Percentiles rank a stretch among this genome's conserved stretches.
phyloP scores from a whole-genome alignment of 2,888 invertebrate genomes.

The Clusia tigrina region DNA sequence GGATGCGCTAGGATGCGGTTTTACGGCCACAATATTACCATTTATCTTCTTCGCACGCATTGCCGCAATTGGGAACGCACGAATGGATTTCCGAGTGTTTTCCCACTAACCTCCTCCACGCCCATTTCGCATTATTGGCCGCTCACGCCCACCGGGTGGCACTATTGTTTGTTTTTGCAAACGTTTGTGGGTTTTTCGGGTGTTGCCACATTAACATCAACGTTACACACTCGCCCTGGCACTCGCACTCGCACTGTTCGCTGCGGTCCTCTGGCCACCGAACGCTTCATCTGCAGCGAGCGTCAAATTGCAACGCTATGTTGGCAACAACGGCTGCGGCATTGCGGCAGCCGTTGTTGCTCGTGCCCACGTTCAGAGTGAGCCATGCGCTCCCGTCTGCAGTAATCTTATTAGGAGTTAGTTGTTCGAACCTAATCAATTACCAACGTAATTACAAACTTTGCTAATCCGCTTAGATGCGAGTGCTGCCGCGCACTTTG shows the following conservation, averaged over 20 bases:
- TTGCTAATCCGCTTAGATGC: constrained; percentile 62
- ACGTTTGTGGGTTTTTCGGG: background rate
- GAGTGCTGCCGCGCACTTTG: background rate
- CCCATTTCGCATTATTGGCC: background rate
- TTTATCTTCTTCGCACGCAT: constrained; percentile 27
- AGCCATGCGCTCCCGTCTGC: constrained; percentile 53
- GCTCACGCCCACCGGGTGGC: background rate
- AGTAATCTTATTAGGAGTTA: constrained; percentile 65
- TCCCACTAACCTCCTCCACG: no score
- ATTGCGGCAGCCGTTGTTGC: no score
- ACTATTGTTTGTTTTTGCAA: no score
- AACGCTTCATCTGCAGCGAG: constrained; percentile 37
- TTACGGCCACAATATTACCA: constrained; percentile 13
- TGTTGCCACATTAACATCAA: background rate
- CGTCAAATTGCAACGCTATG: constrained; percentile 47
- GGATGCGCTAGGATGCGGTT: background rate
- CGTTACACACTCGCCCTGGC: background rate
- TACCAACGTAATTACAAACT: constrained; percentile 66
- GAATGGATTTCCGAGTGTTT: constrained; percentile 24
- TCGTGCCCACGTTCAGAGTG: no score
- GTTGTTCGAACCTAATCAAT: constrained; percentile 66
- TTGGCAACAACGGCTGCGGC: no score
- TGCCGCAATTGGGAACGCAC: constrained; percentile 24
- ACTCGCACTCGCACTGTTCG: background rate
- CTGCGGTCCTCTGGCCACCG: constrained; percentile 13